A percentile compares a stretch with the other conserved stretches of the same genome.
Conservation (phyloP, 1,140 invertebrate species). For the Brachionus paranguensis region DNA sequence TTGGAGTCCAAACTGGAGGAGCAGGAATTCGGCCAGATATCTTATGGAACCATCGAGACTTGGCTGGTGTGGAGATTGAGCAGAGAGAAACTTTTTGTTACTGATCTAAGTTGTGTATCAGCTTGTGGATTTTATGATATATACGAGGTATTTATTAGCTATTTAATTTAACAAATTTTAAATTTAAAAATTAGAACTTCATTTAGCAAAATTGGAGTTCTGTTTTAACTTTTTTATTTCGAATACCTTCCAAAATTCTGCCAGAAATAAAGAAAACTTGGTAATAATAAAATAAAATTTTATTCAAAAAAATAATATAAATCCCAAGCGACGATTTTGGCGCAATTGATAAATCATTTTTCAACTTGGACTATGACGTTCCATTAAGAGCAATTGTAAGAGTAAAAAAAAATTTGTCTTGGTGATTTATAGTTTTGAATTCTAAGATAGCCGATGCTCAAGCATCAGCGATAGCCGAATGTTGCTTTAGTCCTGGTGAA, state of each 20-base stretch:
- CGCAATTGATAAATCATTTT: neutral
- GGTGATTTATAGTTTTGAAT: neutral
- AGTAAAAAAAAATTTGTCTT: neutral
- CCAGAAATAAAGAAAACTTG: neutral
- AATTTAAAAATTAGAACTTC: neutral
- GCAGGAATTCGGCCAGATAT: neutral
- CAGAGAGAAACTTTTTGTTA: neutral
- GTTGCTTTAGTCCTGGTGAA: neutral
- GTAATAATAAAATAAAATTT: neutral
- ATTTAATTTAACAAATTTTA: neutral
- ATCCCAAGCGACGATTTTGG: neutral
- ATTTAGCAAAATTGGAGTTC: conserved; percentile 6
- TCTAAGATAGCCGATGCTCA: neutral
- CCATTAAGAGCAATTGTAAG: conserved; percentile 4
- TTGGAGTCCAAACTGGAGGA: neutral
- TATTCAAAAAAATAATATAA: neutral
- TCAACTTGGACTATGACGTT: neutral
- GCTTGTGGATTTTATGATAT: conserved; percentile 6
- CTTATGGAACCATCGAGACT: conserved; percentile 26
- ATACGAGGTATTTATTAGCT: neutral
- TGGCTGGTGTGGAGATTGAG: conserved; percentile 4
- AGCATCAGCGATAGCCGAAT: neutral
- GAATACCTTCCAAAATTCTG: neutral
- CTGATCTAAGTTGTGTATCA: neutral
- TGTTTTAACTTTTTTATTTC: neutral